Evolutionary conservation across 2,888 invertebrate genomes (phyloP).

Genomic region (Orchesella flavescens): DNA sequence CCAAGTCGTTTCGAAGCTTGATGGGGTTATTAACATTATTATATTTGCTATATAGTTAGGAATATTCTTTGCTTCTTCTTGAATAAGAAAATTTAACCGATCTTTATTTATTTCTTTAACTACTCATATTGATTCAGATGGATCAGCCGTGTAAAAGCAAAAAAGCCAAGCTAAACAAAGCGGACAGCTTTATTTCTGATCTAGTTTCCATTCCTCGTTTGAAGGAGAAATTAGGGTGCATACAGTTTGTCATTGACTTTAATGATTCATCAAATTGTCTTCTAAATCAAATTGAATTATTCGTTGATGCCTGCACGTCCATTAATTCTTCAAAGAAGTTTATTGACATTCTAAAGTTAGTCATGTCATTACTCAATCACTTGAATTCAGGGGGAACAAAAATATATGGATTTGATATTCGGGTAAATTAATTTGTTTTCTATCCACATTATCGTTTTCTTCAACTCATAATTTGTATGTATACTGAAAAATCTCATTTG

Average conservation of each 20-base stretch:
- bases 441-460: not conserved
- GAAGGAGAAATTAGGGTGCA: slow-evolving; percentile 9
- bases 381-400: slow-evolving; percentile 25
- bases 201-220: slow-evolving; percentile 33
- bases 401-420: slow-evolving; percentile 58
- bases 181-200: not conserved
- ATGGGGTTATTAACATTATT: not conserved
- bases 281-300: not conserved
- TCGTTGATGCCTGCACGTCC: slow-evolving; percentile 12
- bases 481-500: not conserved
- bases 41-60: too few species aligned
- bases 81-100: too few species aligned
- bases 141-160: not conserved
- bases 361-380: slow-evolving; percentile 27
- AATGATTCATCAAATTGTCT: slow-evolving; percentile 2
- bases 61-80: too few species aligned
- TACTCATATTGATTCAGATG: not conserved
- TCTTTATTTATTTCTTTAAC: not conserved
- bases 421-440: slow-evolving; percentile 15
- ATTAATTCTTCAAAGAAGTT: slow-evolving; percentile 43
- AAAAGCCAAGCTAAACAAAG: not conserved
- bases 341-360: slow-evolving; percentile 29
- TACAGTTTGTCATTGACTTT: slow-evolving; percentile 44
- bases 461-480: not conserved
- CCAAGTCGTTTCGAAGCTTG: slow-evolving; percentile 9